Percentiles rank a stretch among this genome's conserved stretches.
Evolutionary conservation across 2,888 invertebrate species (phyloP).

Genomic region (Penaeus monodon): DNA sequence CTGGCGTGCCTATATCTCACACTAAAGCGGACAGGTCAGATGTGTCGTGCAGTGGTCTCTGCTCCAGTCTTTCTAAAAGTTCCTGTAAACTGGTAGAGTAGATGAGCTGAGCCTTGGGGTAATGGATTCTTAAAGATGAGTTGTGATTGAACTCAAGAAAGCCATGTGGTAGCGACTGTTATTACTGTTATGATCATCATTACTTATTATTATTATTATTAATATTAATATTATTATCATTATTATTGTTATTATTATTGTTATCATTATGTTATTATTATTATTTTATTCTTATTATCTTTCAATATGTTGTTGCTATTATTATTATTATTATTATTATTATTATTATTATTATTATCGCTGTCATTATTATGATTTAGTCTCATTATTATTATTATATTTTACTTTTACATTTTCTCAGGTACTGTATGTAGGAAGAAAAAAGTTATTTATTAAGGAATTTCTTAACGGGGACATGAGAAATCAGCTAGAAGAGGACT

Average conservation of each 20-base stretch:
- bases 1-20: constrained; percentile 1
- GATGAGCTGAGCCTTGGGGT: not conserved
- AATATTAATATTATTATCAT: not conserved
- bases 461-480: no score
- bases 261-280: no score
- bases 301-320: not conserved
- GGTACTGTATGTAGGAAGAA: no score
- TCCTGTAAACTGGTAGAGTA: constrained; percentile 37
- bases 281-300: not conserved
- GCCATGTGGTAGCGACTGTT: no score
- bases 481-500: no score
- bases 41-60: constrained; percentile 4
- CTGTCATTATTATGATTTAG: constrained; percentile 4
- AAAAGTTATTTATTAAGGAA: no score
- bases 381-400: not conserved
- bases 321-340: not conserved
- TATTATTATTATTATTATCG: not conserved
- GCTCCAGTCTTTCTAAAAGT: constrained; percentile 44
- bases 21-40: not conserved
- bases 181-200: not conserved
- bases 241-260: no score
- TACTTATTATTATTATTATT: not conserved
- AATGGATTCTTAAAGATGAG: not conserved
- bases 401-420: not conserved
- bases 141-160: no score